Evolutionary conservation across 2,113 vertebrate genomes (phyloP).

Genomic region (Lepus europaeus): DNA sequence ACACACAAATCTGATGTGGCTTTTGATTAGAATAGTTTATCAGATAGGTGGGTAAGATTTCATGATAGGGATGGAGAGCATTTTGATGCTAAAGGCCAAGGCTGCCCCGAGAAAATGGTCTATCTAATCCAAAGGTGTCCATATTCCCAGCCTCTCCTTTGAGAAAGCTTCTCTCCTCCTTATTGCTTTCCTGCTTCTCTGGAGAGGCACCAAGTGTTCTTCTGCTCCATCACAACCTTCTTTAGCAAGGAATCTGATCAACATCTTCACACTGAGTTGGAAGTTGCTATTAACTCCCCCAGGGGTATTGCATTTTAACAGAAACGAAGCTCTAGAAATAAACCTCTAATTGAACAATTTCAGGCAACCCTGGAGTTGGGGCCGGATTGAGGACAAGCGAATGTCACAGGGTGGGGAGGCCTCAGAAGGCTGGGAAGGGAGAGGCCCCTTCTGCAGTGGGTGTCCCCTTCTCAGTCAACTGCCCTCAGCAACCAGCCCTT

Average conservation of each 20-base stretch:
- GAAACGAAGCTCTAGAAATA: conserved; percentile 55
- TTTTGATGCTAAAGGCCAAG: conserved; percentile 58
- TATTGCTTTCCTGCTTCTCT: conserved; percentile 19
- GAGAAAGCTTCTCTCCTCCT: neutral
- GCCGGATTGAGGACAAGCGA: neutral
- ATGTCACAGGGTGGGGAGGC: neutral
- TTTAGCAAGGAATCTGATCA: conserved; percentile 23
- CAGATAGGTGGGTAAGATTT: conserved; percentile 66
- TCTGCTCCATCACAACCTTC: conserved; percentile 25
- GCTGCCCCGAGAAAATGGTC: neutral
- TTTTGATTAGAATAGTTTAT: conserved; percentile 72
- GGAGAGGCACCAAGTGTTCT: neutral
- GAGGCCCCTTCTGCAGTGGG: neutral
- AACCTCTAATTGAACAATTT: conserved; percentile 48
- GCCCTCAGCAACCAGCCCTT: neutral
- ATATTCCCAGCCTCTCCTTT: neutral
- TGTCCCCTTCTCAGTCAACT: neutral
- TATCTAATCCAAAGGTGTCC: neutral
- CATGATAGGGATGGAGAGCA: conserved; percentile 40
- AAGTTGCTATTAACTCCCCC: neutral
- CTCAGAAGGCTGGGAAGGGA: neutral
- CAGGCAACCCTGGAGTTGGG: neutral
- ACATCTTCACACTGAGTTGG: conserved; percentile 41
- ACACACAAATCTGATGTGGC: conserved; percentile 61
- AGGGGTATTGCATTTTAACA: conserved; percentile 46